Evolutionary conservation across 2,113 vertebrate genomes (phyloP).

Genomic region (Camarhynchus parvulus): DNA sequence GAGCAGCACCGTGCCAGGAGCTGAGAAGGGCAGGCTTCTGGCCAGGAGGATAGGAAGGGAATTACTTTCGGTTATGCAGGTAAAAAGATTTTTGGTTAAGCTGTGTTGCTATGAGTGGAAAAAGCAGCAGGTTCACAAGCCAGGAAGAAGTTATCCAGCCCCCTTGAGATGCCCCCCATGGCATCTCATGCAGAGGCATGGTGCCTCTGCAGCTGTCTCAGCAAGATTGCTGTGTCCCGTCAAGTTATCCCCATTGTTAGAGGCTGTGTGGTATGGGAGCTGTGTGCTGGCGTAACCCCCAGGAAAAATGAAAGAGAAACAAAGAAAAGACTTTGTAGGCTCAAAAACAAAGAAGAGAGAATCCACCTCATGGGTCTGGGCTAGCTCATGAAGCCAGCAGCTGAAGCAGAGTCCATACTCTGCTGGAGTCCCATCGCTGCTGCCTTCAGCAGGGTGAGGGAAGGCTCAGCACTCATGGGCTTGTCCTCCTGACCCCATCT

Average conservation of each 20-base stretch:
- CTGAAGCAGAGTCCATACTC: background rate
- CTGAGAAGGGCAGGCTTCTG: background rate
- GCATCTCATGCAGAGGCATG: too few species aligned
- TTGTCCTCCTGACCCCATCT: background rate
- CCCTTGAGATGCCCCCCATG: background rate
- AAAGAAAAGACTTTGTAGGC: background rate
- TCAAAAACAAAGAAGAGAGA: background rate
- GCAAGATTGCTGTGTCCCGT: accelerated
- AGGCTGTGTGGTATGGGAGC: background rate
- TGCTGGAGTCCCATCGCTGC: accelerated
- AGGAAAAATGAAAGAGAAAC: background rate
- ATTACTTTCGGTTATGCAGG: background rate
- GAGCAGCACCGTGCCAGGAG: accelerated
- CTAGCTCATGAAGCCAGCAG: background rate
- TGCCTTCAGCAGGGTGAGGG: background rate
- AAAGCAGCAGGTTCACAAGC: background rate
- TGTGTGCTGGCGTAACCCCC: background rate
- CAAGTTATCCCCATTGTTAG: background rate
- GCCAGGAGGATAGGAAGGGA: background rate
- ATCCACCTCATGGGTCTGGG: background rate
- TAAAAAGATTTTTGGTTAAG: background rate
- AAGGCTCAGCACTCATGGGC: background rate
- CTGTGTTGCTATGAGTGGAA: background rate
- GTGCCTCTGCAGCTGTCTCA: background rate
- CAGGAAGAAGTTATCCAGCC: background rate